Conservation (phyloP, 2,888 invertebrate genomes). For the Trilocha varians region DNA sequence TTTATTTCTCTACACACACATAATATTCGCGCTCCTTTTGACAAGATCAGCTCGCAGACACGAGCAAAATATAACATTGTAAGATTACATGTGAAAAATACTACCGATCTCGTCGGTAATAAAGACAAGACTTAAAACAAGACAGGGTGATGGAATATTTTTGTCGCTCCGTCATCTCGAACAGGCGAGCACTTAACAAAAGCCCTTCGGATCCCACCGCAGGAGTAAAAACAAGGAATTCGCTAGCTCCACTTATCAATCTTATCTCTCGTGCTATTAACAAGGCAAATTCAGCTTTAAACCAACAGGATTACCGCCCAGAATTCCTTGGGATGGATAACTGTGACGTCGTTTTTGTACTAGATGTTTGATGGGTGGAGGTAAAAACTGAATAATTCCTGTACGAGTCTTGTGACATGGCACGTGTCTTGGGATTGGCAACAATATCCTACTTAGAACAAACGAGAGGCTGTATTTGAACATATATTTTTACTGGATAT, state of each 20-base stretch:
- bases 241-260: conserved; percentile 28
- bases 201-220: conserved; percentile 53
- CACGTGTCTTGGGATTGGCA: conserved; percentile 49
- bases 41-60: no score
- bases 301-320: conserved; percentile 5
- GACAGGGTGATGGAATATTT: neutral
- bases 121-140: neutral
- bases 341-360: conserved; percentile 29
- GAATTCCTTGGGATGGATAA: conserved; percentile 14
- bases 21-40: no score
- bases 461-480: conserved; percentile 39
- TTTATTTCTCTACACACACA: no score
- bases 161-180: conserved; percentile 38
- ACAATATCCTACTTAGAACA: conserved; percentile 56
- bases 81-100: neutral
- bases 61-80: no score
- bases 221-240: conserved; percentile 57
- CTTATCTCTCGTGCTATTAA: conserved; percentile 19
- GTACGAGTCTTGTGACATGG: conserved; percentile 50
- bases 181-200: conserved; percentile 55
- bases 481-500: no score
- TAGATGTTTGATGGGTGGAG: conserved; percentile 37
- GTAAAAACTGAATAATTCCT: conserved; percentile 62
- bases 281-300: conserved; percentile 16
- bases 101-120: neutral